Base-by-base conservation (phyloP, 2,888 invertebrate genomes). In the Luffia ferchaultella region DNA sequence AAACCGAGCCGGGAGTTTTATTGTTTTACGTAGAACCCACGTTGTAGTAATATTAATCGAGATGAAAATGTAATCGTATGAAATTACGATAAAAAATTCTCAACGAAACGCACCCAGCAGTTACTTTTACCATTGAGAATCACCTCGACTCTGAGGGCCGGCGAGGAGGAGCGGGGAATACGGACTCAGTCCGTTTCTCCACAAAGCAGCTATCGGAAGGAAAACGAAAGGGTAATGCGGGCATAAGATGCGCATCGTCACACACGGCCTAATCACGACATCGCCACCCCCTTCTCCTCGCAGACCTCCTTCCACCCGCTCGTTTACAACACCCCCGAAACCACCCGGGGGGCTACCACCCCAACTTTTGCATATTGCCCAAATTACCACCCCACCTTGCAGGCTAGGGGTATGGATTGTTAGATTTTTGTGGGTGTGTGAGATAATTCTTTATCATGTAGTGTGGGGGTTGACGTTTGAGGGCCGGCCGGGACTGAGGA, bases 221-320 rank as follows among this genome's bases (percentile, higher is more conserved):
- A 82, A 75, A 76, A 69, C 78, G 79, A 80, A 82, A 80, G 83
- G 83, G 83, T 83, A 79, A 83, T 83, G 78, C 80, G 83, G 83
- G 83, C 77, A 73, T 77, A 82, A 83, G 83, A 83, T 71, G 83
- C 83, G 80, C 82, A 78, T 79, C 82, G 82, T 67, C 80, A 79
- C 82, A 82, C 82, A 80, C 80, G 76, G 79, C 76, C 80, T 82
- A 79, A 82, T 80, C 82, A 80, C 74, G 70, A 64, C 65, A 60
- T 60, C 63, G 60, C 61, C 60, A n/a, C n/a, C n/a, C 52, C 64
- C 61, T 58, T 42, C 40, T 46, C 48, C 48, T 47, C 40, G 15
- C n/a, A n/a, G n/a, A n/a, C n/a, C n/a, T n/a, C n/a, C n/a, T n/a
- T n/a, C n/a, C 44, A 48, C 48, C 52, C 49, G 45, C 52, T 50